A percentile compares a stretch with the other conserved stretches of the same genome.
Conservation (phyloP, 2,797 vertebrate genomes). For the Sebastes baramenuke region DNA sequence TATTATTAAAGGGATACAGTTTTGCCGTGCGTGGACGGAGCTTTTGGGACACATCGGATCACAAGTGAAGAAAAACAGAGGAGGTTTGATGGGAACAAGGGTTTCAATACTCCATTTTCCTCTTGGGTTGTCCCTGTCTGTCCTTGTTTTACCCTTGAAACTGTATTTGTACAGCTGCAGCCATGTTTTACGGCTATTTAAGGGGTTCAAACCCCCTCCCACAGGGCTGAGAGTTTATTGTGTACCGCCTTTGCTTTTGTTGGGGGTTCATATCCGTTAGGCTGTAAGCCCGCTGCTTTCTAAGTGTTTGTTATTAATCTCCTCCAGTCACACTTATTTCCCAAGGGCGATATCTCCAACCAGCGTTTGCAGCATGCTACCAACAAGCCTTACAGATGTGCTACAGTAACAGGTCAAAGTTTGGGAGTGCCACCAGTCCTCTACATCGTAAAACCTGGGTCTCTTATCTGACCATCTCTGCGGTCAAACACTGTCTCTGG, state of each 20-base stretch:
- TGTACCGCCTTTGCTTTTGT: constrained; percentile 20
- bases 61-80: background rate
- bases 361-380: background rate
- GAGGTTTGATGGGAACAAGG: constrained; percentile 5
- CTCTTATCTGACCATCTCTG: background rate
- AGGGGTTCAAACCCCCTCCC: constrained; percentile 32
- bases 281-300: background rate
- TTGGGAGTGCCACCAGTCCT: background rate
- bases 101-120: constrained; percentile 42
- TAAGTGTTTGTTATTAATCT: constrained; percentile 54
- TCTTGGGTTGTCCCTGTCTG: constrained; percentile 47
- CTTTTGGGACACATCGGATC: constrained; percentile 52
- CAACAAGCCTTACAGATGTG: constrained; percentile 33
- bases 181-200: constrained; percentile 63
- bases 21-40: constrained; percentile 43
- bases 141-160: constrained; percentile 82
- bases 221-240: constrained; percentile 31
- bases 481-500: background rate
- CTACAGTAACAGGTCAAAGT: constrained; percentile 16
- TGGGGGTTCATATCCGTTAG: constrained; percentile 8
- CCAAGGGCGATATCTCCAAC: constrained; percentile 28
- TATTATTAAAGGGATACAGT: constrained; percentile 76
- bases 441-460: background rate
- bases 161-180: constrained; percentile 60
- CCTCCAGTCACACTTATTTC: constrained; percentile 62